These are phyloP conservation scores for Sepioteuthis lessoniana DNA, from an alignment of 2,888 invertebrate genomes.

Conservation along the genomic window DNA sequence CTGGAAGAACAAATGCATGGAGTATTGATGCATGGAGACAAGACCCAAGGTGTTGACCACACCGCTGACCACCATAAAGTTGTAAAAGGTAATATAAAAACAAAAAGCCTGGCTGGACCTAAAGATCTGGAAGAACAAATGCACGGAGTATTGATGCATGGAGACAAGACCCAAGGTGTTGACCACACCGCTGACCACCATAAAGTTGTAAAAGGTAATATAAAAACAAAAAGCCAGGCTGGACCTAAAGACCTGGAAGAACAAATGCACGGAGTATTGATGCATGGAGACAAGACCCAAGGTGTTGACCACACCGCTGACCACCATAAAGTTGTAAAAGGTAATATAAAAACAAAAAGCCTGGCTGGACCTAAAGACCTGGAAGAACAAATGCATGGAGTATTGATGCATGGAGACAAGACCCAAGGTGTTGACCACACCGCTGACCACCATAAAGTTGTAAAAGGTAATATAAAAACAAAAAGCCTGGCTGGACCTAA, in stretches of 20 bases:
- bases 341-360: neutral
- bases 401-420: slow-evolving; percentile 59
- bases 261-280: slow-evolving; percentile 47
- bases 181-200: neutral
- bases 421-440: slow-evolving; percentile 47
- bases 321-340: neutral
- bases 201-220: neutral
- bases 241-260: neutral
- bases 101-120: neutral
- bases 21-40: slow-evolving; percentile 59
- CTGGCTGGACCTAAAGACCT: slow-evolving; percentile 49
- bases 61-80: neutral
- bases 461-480: neutral
- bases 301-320: slow-evolving; percentile 48
- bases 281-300: slow-evolving; percentile 50
- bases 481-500: slow-evolving; percentile 47
- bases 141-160: slow-evolving; percentile 36
- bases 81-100: too few relatives aligned
- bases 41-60: neutral
- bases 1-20: slow-evolving; percentile 59
- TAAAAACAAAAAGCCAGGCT: too few relatives aligned
- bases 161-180: neutral
- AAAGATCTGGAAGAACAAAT: neutral
- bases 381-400: slow-evolving; percentile 59
- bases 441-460: neutral